phyloP scores from a whole-genome alignment of 2,113 vertebrate species.

The Pseudonaja textilis region DNA sequence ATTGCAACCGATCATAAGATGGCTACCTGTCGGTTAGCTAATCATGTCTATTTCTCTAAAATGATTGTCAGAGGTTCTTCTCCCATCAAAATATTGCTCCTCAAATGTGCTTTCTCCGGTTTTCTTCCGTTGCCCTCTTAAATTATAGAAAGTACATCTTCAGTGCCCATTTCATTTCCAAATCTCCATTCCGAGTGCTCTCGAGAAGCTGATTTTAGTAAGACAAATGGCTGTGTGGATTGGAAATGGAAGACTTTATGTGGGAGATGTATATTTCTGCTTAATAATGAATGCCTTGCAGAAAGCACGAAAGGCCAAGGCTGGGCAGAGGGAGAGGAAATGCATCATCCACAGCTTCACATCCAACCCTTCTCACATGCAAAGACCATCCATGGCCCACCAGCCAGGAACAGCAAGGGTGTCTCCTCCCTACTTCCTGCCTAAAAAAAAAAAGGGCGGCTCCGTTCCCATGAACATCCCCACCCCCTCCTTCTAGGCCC shows the following conservation, averaged over 20 bases:
- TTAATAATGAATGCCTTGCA: constrained; percentile 34
- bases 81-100: not conserved
- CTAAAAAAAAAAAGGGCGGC: constrained; percentile 30
- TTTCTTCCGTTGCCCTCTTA: not conserved
- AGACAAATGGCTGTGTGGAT: constrained; percentile 26
- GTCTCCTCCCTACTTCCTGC: constrained; percentile 18
- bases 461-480: constrained; percentile 18
- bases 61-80: not conserved
- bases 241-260: not conserved
- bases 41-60: not conserved
- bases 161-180: not conserved
- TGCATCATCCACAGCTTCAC: constrained; percentile 17
- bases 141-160: not conserved
- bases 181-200: constrained; percentile 10
- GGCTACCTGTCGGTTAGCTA: not conserved
- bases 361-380: constrained; percentile 31
- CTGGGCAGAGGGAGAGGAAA: not conserved
- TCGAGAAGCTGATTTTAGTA: constrained; percentile 30
- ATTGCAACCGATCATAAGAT: not conserved
- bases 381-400: constrained; percentile 24
- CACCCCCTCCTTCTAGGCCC: not conserved
- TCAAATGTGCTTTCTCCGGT: not conserved
- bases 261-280: not conserved
- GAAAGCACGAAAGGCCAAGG: constrained; percentile 29
- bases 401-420: constrained; percentile 2